Evolutionary conservation across 2,797 vertebrate genomes (phyloP).

Genomic region (Chromis chromis): DNA sequence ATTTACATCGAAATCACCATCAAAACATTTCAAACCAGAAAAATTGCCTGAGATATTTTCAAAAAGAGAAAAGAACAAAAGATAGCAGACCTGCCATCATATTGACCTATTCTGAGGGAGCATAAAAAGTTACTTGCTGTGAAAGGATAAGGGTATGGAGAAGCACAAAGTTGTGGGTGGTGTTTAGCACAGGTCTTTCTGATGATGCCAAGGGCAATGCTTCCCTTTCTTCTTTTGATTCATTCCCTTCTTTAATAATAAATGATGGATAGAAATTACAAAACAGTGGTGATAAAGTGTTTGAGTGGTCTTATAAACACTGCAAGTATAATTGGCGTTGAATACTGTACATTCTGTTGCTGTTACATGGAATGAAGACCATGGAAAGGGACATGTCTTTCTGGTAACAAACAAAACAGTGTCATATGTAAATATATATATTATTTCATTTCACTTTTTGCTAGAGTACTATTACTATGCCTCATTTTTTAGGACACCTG

Average conservation of each 20-base stretch:
- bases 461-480: background rate
- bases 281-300: slow-evolving; percentile 88
- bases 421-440: background rate
- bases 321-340: background rate
- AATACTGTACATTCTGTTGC: background rate
- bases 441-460: background rate
- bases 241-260: slow-evolving; percentile 91
- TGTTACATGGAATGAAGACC: background rate
- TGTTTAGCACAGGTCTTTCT: slow-evolving; percentile 52
- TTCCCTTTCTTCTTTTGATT: slow-evolving; percentile 66
- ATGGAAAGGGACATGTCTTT: background rate
- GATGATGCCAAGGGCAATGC: slow-evolving; percentile 71
- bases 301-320: too few relatives aligned
- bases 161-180: slow-evolving; percentile 48
- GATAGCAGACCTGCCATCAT: background rate
- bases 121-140: slow-evolving; percentile 39
- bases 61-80: background rate
- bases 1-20: background rate
- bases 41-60: background rate
- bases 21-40: background rate
- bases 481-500: background rate
- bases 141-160: slow-evolving; percentile 35
- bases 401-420: background rate
- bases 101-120: slow-evolving; percentile 12
- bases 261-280: slow-evolving; percentile 98